These are phyloP conservation scores for Phymatocera aterrima DNA, from an alignment of 2,888 invertebrate genomes.

Conservation along the genomic window DNA sequence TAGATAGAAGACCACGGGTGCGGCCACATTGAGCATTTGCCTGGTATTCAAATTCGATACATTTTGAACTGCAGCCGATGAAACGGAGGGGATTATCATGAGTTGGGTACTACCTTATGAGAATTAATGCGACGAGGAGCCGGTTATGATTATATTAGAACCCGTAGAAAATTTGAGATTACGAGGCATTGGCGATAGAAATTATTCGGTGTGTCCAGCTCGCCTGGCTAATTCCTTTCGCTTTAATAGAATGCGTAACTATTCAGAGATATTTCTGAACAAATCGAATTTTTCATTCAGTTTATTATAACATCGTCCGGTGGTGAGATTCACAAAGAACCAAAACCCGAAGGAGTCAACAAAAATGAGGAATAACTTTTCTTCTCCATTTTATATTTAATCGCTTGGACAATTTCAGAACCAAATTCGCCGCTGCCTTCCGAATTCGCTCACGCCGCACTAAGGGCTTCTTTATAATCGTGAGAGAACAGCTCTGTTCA, in stretches of 20 bases:
- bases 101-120: slow-evolving; percentile 21
- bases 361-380: background rate
- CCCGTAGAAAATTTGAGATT: slow-evolving; percentile 10
- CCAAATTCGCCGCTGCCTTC: slow-evolving; percentile 11
- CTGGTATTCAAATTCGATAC: background rate
- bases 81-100: slow-evolving; percentile 15
- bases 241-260: background rate
- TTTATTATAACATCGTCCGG: background rate
- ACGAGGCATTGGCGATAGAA: background rate
- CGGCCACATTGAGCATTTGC: background rate
- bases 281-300: background rate
- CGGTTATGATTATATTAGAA: background rate
- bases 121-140: slow-evolving; percentile 5
- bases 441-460: background rate
- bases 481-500: background rate
- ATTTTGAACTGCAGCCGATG: background rate
- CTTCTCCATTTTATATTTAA: background rate
- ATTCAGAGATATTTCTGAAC: background rate
- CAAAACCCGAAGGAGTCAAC: background rate
- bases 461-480: slow-evolving; percentile 26
- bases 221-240: background rate
- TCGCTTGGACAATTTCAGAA: slow-evolving; percentile 26
- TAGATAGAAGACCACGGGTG: background rate
- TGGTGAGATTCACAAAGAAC: background rate
- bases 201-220: background rate